phyloP scores from a whole-genome alignment of 2,113 vertebrate species.

The Hyaena hyaena region DNA sequence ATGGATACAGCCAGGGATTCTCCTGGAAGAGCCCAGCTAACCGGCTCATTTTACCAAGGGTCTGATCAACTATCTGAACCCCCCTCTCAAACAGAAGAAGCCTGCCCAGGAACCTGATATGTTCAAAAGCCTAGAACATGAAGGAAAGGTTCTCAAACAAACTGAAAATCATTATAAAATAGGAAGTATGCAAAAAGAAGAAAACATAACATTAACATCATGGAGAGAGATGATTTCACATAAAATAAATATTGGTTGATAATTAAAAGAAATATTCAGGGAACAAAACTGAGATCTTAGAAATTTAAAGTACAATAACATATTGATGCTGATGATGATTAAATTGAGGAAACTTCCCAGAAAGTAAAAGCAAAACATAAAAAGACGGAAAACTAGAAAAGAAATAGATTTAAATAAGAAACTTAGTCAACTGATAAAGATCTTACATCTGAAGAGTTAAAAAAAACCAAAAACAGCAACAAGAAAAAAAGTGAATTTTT shows the following conservation, averaged over 20 bases:
- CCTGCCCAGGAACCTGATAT: no score
- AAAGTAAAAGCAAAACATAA: background rate
- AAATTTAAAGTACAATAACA: background rate
- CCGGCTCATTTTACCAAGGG: background rate
- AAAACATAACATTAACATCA: background rate
- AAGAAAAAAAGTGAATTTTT: background rate
- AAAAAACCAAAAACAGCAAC: background rate
- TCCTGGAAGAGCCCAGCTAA: background rate
- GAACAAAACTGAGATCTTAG: background rate
- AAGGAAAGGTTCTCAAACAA: background rate
- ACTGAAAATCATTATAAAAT: background rate
- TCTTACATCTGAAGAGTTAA: background rate
- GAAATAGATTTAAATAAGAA: background rate
- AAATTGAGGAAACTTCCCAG: background rate
- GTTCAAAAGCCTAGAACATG: background rate
- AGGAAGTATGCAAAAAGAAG: background rate
- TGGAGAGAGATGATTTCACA: background rate
- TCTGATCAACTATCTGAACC: rapidly evolving
- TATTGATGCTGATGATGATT: background rate
- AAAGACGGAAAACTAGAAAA: background rate
- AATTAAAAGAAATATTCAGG: background rate
- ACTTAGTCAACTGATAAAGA: background rate
- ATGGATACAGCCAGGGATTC: rapidly evolving
- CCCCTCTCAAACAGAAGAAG: background rate
- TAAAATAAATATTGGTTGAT: background rate